Conservation (phyloP, 2,797 vertebrate species). For the Lates japonicus region DNA sequence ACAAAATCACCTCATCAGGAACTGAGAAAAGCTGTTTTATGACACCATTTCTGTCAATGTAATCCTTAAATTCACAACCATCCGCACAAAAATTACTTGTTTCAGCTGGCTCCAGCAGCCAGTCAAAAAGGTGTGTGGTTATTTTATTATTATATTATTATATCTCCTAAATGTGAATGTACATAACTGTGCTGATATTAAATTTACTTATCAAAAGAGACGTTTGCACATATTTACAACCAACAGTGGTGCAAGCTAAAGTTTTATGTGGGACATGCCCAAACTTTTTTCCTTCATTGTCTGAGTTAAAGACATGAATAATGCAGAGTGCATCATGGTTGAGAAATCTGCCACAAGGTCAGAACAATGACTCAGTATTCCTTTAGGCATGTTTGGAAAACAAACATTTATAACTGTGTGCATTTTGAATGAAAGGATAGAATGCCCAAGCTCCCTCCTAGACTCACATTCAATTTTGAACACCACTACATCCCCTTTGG, state of each 20-base stretch:
- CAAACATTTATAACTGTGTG: constrained; percentile 43
- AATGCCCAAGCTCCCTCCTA: constrained; percentile 12
- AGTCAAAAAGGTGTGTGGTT: not conserved
- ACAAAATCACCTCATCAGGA: constrained; percentile 23
- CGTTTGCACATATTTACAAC: not conserved
- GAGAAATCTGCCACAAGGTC: constrained; percentile 46
- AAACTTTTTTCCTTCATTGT: constrained; percentile 1
- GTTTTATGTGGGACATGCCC: constrained; percentile 1
- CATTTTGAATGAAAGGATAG: constrained; percentile 52
- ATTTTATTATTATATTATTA: not conserved
- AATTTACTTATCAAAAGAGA: not conserved
- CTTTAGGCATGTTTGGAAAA: constrained; percentile 54
- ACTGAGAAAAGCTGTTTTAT: not conserved
- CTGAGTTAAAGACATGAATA: constrained; percentile 49
- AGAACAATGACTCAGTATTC: constrained; percentile 49
- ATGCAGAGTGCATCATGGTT: constrained; percentile 39
- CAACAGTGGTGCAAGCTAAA: not conserved
- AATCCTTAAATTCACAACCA: constrained; percentile 1
- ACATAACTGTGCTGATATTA: not conserved
- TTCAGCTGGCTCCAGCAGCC: not conserved
- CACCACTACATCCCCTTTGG: constrained; percentile 11
- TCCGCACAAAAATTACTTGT: not conserved
- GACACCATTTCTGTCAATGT: too few relatives aligned
- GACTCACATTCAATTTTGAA: constrained; percentile 30
- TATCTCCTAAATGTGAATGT: not conserved